Conservation (phyloP, 2,797 vertebrate genomes). For the Knipowitschia caucasica region DNA sequence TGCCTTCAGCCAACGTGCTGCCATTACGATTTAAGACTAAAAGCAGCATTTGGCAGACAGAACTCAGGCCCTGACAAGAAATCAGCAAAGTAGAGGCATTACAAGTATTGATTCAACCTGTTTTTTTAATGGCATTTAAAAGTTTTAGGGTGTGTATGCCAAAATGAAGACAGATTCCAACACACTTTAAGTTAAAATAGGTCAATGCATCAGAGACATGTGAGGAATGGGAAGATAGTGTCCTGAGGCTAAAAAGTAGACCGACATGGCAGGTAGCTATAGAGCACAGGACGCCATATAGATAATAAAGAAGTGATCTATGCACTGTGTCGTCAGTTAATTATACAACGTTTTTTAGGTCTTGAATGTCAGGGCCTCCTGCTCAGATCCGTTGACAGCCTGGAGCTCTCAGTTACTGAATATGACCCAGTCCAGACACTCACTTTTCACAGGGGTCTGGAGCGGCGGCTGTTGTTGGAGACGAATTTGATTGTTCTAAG, state of each 20-base stretch:
- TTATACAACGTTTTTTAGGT: constrained; percentile 5
- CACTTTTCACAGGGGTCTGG: neutral
- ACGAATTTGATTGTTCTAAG: too few species aligned
- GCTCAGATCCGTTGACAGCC: constrained; percentile 5
- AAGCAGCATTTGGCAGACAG: constrained; percentile 30
- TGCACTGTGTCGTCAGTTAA: constrained; percentile 13
- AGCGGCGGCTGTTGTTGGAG: neutral
- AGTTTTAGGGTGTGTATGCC: constrained; percentile 6
- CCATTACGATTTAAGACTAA: constrained; percentile 4
- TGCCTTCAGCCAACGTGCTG: constrained; percentile 20
- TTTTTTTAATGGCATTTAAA: neutral
- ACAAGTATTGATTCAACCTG: neutral
- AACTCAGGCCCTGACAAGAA: neutral
- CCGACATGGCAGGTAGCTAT: neutral
- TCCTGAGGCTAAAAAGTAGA: neutral
- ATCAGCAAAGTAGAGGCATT: neutral
- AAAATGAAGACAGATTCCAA: neutral
- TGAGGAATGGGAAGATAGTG: neutral
- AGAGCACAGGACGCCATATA: neutral
- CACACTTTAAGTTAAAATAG: neutral
- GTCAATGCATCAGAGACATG: neutral
- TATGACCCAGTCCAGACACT: neutral
- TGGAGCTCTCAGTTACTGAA: neutral
- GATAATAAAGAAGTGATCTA: constrained; percentile 10
- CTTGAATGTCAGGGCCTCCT: neutral